phyloP scores from a whole-genome alignment of 2,888 invertebrate genomes.

The Meta bourneti region DNA sequence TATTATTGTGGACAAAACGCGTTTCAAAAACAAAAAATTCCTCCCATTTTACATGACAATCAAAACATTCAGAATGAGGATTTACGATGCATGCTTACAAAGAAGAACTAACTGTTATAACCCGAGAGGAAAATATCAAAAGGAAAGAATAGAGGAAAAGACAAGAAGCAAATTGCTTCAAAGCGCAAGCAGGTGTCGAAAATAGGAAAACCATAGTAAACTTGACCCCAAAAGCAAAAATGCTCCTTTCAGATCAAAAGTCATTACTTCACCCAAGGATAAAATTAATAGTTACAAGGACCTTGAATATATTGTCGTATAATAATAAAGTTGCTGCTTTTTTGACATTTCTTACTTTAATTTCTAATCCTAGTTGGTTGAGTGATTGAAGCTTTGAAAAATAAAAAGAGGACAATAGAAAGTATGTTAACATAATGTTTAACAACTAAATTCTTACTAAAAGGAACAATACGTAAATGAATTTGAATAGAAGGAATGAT shows the following conservation, averaged over 20 bases:
- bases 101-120: constrained; percentile 15
- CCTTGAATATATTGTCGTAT: constrained; percentile 32
- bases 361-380: not conserved
- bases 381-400: not conserved
- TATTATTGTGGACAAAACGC: not conserved
- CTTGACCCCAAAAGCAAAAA: constrained; percentile 55
- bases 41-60: too few relatives aligned
- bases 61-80: not conserved
- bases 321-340: not conserved
- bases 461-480: not conserved
- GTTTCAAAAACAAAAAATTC: not conserved
- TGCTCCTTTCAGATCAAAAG: constrained; percentile 13
- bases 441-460: not conserved
- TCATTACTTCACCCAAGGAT: constrained; percentile 53
- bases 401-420: not conserved
- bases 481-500: too few relatives aligned
- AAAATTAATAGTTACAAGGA: constrained; percentile 17
- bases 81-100: not conserved
- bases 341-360: not conserved
- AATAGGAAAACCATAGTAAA: constrained; percentile 27
- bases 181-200: constrained; percentile 14
- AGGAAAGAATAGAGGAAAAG: constrained; percentile 42
- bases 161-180: constrained; percentile 8
- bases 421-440: not conserved
- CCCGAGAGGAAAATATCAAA: constrained; percentile 10